Evolutionary conservation across 2,888 invertebrate species (phyloP).

Genomic region (Eueremaeus valkanovi): DNA sequence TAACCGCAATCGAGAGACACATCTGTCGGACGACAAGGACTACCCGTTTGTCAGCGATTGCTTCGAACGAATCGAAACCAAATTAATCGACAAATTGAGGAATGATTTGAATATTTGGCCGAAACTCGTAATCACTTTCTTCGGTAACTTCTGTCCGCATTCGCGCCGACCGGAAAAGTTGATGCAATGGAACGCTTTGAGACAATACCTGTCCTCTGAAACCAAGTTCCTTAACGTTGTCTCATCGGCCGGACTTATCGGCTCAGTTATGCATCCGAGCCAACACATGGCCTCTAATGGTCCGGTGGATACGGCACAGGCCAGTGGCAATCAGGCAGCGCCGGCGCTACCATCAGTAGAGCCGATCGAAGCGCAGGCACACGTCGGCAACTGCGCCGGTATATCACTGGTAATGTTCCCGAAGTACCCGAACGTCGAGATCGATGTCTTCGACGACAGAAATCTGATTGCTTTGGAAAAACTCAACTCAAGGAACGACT

Average conservation of each 20-base stretch:
- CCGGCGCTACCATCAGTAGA: not conserved
- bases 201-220: not conserved
- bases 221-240: not conserved
- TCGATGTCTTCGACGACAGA: conserved; percentile 31
- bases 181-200: conserved; percentile 7
- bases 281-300: not conserved
- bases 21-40: not conserved
- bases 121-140: conserved; percentile 8
- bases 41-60: conserved; percentile 1
- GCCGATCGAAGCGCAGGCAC: conserved; percentile 21
- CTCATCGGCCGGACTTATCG: conserved; percentile 14
- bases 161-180: not conserved
- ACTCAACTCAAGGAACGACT: not conserved
- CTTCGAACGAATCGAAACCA: not conserved
- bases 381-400: conserved; percentile 31
- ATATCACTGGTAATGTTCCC: conserved; percentile 15
- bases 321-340: not conserved
- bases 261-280: not conserved
- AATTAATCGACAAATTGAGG: not conserved
- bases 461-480: conserved; percentile 19
- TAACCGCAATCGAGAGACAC: not conserved
- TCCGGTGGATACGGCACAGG: not conserved
- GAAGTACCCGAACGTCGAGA: conserved; percentile 9
- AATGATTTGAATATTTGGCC: not conserved
- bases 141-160: conserved; percentile 21